These are phyloP conservation scores for Meteorus cinctellus DNA, from an alignment of 2,888 invertebrate species.

Conservation along the genomic window DNA sequence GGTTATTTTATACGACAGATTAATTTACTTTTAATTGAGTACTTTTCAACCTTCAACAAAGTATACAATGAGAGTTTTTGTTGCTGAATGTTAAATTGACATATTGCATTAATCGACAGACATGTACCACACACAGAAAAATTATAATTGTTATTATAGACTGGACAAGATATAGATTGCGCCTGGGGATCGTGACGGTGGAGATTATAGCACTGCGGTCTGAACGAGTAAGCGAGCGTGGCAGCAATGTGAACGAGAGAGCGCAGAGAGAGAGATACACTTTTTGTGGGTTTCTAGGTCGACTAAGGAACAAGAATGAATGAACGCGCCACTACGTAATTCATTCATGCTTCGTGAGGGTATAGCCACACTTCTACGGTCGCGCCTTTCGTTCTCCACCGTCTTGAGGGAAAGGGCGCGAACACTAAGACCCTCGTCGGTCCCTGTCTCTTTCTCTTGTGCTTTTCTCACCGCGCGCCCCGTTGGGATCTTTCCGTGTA, in stretches of 20 bases:
- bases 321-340: conserved; percentile 71
- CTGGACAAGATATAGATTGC: not conserved
- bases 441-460: not conserved
- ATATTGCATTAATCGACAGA: not conserved
- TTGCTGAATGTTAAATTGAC: not conserved
- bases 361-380: conserved; percentile 54
- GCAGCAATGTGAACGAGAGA: not conserved
- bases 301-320: conserved; percentile 68
- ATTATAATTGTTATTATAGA: not conserved
- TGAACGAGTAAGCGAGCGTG: not conserved
- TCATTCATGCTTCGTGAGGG: conserved; percentile 70
- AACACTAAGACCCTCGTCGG: conserved; percentile 34
- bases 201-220: conserved; percentile 1
- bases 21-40: conserved; percentile 23
- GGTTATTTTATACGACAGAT: not conserved
- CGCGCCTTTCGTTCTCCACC: conserved; percentile 50
- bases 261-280: conserved; percentile 54
- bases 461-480: conserved; percentile 34
- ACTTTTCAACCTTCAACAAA: not conserved
- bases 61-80: not conserved
- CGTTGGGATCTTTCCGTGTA: conserved; percentile 59
- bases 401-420: conserved; percentile 45
- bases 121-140: not conserved
- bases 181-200: conserved; percentile 6
- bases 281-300: conserved; percentile 72